Conservation (phyloP, 2,888 invertebrate species). For the Scaptodrosophila latifasciaeformis region DNA sequence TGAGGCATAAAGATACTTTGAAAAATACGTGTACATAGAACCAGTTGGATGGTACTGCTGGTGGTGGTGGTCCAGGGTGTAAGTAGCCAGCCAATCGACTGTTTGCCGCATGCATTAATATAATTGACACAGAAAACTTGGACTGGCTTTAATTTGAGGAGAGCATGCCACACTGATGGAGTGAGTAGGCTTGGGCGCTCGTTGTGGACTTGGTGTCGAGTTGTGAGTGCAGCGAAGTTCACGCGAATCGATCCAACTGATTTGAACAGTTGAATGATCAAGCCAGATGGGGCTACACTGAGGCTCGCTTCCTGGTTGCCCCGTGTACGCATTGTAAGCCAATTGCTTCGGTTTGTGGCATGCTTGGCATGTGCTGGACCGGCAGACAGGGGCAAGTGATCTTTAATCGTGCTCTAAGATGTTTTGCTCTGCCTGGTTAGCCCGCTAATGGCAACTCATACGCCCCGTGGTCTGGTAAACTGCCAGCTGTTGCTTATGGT, state of each 20-base stretch:
- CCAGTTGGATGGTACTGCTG: slow-evolving; percentile 1
- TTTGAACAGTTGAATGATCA: slow-evolving; percentile 61
- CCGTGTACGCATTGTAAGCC: slow-evolving; percentile 49
- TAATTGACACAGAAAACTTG: slow-evolving; percentile 66
- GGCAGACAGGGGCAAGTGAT: slow-evolving; percentile 20
- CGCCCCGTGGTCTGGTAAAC: neutral
- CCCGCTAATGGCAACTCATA: neutral
- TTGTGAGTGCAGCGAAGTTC: slow-evolving; percentile 28
- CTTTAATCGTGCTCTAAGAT: neutral
- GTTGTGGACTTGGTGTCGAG: slow-evolving; percentile 31
- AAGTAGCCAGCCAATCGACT: neutral
- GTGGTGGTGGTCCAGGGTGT: slow-evolving; percentile 7
- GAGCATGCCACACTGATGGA: slow-evolving; percentile 34
- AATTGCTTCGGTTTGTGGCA: slow-evolving; percentile 58
- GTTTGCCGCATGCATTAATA: slow-evolving; percentile 57
- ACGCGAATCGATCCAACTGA: slow-evolving; percentile 52
- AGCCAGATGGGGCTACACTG: slow-evolving; percentile 44
- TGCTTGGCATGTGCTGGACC: slow-evolving; percentile 30
- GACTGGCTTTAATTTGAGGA: slow-evolving; percentile 50
- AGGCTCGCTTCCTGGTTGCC: slow-evolving; percentile 55
- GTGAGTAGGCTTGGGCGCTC: slow-evolving; percentile 15
- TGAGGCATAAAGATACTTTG: slow-evolving; percentile 31
- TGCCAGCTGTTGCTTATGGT: slow-evolving; percentile 7
- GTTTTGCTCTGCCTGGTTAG: neutral
- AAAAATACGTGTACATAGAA: slow-evolving; percentile 23